A percentile compares a stretch with the other conserved stretches of the same genome.
Evolutionary conservation across 2,888 invertebrate genomes (phyloP).

Genomic region (Tetramorium bicarinatum): DNA sequence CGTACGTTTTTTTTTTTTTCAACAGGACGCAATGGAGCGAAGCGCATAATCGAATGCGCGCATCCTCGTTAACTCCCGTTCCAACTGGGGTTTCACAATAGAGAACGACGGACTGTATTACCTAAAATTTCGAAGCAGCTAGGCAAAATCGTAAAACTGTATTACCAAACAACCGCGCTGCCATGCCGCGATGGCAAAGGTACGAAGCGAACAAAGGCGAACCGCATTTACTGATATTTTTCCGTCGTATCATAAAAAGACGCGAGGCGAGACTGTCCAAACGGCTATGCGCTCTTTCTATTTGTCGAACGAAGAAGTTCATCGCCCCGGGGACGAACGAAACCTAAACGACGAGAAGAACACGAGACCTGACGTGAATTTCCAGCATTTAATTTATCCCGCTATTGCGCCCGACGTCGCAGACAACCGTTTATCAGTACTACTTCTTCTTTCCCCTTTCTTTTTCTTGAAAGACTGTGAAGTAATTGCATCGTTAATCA

Average conservation of each 20-base stretch:
- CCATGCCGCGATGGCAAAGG: slow-evolving; percentile 12
- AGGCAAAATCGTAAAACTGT: slow-evolving; percentile 64
- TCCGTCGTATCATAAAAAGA: slow-evolving; percentile 68
- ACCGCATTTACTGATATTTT: slow-evolving; percentile 60
- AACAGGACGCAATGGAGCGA: neutral
- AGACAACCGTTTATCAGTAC: slow-evolving; percentile 47
- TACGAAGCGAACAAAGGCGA: slow-evolving; percentile 61
- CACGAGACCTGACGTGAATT: slow-evolving; percentile 53
- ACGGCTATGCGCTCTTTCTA: slow-evolving; percentile 51
- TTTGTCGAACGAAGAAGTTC: slow-evolving; percentile 57
- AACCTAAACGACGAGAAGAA: slow-evolving; percentile 51
- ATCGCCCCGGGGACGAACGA: slow-evolving; percentile 44
- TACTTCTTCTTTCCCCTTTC: neutral
- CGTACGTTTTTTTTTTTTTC: neutral
- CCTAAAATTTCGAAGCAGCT: slow-evolving; percentile 59
- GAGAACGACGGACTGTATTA: slow-evolving; percentile 43
- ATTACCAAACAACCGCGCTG: slow-evolving; percentile 63
- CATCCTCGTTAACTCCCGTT: slow-evolving; percentile 53
- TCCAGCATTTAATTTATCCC: slow-evolving; percentile 43
- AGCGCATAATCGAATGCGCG: slow-evolving; percentile 59
- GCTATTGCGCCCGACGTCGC: slow-evolving; percentile 45
- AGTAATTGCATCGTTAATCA: slow-evolving; percentile 17
- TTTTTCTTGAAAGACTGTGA: neutral
- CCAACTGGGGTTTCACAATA: slow-evolving; percentile 15
- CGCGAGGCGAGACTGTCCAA: slow-evolving; percentile 55